These are phyloP conservation scores for Himalopsyche kuldschensis DNA, from an alignment of 2,888 invertebrate species.

Conservation along the genomic window DNA sequence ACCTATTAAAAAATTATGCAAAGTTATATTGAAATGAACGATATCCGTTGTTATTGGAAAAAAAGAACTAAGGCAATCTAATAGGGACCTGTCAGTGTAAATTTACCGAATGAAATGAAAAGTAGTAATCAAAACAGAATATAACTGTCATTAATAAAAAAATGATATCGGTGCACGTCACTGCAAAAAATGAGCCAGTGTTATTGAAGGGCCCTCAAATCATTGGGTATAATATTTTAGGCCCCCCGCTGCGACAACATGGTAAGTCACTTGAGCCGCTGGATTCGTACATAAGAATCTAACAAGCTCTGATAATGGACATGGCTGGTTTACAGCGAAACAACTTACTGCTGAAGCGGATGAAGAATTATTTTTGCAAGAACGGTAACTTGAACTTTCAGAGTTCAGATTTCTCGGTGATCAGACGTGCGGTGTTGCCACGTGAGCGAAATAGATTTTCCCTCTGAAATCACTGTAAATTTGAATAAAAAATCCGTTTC, in stretches of 20 bases:
- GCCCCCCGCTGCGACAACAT: not conserved
- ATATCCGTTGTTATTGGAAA: too few species aligned
- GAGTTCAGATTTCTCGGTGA: not conserved
- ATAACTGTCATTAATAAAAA: too few species aligned
- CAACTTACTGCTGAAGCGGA: not conserved
- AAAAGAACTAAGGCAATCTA: too few species aligned
- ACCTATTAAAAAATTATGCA: too few species aligned
- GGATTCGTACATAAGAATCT: not conserved
- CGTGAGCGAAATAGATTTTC: not conserved
- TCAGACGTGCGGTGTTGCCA: not conserved
- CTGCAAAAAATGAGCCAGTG: not conserved
- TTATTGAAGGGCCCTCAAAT: not conserved
- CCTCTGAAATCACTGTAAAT: not conserved
- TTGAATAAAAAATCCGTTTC: too few species aligned
- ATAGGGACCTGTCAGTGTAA: too few species aligned
- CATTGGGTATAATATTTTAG: not conserved
- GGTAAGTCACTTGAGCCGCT: not conserved
- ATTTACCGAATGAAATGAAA: too few species aligned
- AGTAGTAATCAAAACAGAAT: too few species aligned
- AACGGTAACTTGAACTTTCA: not conserved
- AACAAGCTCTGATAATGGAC: not conserved
- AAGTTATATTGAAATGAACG: too few species aligned
- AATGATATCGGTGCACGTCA: not conserved
- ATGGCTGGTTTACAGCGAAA: not conserved
- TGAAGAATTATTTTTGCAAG: not conserved